Evolutionary conservation across 2,797 vertebrate genomes (phyloP), one percentile per base, ranked within the genome.

Genomic region (Peromyscus eremicus): DNA sequence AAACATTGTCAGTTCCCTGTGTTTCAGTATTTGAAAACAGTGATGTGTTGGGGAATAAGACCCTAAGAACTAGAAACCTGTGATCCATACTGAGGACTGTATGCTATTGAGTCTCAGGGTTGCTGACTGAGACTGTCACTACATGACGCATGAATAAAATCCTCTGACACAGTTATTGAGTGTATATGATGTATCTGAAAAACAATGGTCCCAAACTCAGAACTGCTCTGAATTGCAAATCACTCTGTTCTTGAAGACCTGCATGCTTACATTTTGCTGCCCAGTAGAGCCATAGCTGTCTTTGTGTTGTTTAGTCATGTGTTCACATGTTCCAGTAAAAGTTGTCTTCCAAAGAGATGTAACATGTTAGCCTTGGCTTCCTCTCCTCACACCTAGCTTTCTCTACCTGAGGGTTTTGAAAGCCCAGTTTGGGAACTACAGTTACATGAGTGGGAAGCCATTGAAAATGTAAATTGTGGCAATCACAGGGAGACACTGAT

Each of bases 381-480:
- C 57, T 57, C n/a, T 17, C 25, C 32, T 60, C 43, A 84, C 57
- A 77, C 32, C 5, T 40, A 76, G 34, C 17, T 60, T 46, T 89
- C 23, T 94, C 19, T 90, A 57, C 57, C 70, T 86, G 19, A 77
- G 84, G 3, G 29, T 19, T 89, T 94, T 91, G 43, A 49, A 66
- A 75, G 64, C 14, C 10, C 2, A 43, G 2, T 92, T 94, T 79
- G 46, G 64, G 21, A 87, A 93, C 27, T 84, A 92, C 19, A 77
- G 52, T 95, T 92, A 89, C 46, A 55, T 86, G 95, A 82, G 52
- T 76, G 16, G 12, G n/a, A 95, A 90, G 73, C 68, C n/a, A 64
- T 25, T 76, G 70, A 68, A 87, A 95, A 62, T 77, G 96, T 75
- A 83, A 89, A 70, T 91, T n/a, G n/a, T 77, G 12, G n/a, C 75